phyloP scores from a whole-genome alignment of 2,797 vertebrate genomes.

The Girardinus metallicus region DNA sequence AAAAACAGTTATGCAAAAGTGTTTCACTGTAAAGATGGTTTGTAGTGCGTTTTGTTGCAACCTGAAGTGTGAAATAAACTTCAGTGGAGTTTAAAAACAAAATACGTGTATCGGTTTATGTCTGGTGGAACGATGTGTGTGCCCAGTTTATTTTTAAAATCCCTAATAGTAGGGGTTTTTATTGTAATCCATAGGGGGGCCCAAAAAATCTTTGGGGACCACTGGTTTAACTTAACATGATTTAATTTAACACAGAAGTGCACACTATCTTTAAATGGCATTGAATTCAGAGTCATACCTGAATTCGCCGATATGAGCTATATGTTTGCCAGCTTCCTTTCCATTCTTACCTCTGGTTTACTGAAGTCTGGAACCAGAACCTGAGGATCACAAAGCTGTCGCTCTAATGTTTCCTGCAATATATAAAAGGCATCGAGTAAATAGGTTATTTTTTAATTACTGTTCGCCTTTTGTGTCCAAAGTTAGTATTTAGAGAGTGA shows the following conservation, averaged over 20 bases:
- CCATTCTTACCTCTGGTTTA: conserved; percentile 89
- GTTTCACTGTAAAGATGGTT: no score
- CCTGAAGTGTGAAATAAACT: no score
- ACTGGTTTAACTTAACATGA: neutral
- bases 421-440: conserved; percentile 17
- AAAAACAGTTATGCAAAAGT: no score
- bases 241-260: neutral
- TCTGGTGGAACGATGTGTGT: no score
- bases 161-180: no score
- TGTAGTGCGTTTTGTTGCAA: no score
- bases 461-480: neutral
- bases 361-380: conserved; percentile 92
- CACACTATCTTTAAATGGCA: neutral
- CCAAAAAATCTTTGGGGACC: no score
- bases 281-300: neutral
- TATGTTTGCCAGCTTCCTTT: neutral
- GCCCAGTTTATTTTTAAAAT: no score
- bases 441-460: neutral
- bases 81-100: no score
- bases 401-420: conserved; percentile 89
- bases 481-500: neutral
- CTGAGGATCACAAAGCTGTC: conserved; percentile 88
- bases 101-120: no score
- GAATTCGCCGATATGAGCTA: neutral
- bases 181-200: no score